Percentiles rank a stretch among this genome's conserved stretches.
Conservation (phyloP, 1,140 invertebrate species). For the Uloborus diversus region DNA sequence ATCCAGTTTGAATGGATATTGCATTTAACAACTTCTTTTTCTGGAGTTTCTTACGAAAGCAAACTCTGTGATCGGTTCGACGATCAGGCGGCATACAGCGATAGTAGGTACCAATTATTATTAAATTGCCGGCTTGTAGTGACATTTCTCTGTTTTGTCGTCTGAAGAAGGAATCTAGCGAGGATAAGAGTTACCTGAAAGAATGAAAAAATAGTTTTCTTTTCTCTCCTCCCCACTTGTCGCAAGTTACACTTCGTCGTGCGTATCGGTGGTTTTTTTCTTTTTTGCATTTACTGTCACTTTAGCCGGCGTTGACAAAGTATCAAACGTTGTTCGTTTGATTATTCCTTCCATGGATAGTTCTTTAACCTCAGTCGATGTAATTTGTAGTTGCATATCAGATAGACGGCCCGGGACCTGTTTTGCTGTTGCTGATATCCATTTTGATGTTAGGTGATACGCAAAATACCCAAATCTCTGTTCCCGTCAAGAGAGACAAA, state of each 20-base stretch:
- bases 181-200: not conserved
- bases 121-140: not conserved
- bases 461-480: no score
- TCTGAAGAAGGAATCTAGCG: not conserved
- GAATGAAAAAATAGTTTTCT: slow-evolving; percentile 22
- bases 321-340: not conserved
- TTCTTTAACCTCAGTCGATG: slow-evolving; percentile 16
- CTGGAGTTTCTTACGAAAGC: no score
- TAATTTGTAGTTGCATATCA: not conserved
- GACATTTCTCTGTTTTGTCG: slow-evolving; percentile 11
- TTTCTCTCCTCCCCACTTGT: not conserved
- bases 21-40: no score
- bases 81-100: not conserved
- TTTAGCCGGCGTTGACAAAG: slow-evolving; percentile 33
- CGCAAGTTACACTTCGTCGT: slow-evolving; percentile 37
- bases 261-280: slow-evolving; percentile 30
- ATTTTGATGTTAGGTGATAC: no score
- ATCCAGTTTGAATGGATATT: no score
- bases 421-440: no score
- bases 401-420: not conserved
- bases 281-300: not conserved
- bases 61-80: not conserved
- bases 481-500: no score
- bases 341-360: not conserved
- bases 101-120: slow-evolving; percentile 8